These are phyloP conservation scores for Podarcis muralis DNA, from an alignment of 2,113 vertebrate genomes.

Conservation along the genomic window DNA sequence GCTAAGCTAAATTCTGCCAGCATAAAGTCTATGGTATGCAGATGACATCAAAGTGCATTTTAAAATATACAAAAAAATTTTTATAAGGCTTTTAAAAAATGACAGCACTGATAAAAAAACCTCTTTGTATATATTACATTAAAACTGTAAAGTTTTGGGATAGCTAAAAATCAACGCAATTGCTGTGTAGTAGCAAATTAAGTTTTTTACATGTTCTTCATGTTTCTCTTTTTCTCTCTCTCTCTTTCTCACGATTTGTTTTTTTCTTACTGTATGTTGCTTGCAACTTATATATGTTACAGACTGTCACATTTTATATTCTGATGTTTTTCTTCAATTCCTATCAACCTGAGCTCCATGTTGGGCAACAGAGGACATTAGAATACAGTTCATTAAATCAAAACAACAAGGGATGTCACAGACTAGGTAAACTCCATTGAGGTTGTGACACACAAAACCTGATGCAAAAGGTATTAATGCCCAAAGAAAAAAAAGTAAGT, in stretches of 20 bases:
- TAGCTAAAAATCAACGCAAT: conserved; percentile 52
- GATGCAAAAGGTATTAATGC: conserved; percentile 68
- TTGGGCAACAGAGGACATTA: conserved; percentile 72
- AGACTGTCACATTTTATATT: conserved; percentile 78
- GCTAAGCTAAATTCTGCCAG: conserved; percentile 47
- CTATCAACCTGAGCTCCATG: conserved; percentile 73
- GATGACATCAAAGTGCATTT: conserved; percentile 38
- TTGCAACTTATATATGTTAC: conserved; percentile 77
- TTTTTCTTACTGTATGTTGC: conserved; percentile 73
- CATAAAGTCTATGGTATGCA: conserved; percentile 29
- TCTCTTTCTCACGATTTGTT: conserved; percentile 76
- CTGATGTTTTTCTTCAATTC: conserved; percentile 75
- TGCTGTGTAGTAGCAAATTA: conserved; percentile 64
- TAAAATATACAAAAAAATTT: conserved; percentile 46
- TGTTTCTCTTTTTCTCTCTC: conserved; percentile 76
- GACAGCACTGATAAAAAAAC: conserved; percentile 40
- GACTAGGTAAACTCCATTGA: conserved; percentile 70
- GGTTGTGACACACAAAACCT: conserved; percentile 69
- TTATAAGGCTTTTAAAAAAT: conserved; percentile 46
- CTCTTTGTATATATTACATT: conserved; percentile 1
- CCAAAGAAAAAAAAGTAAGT: conserved; percentile 77
- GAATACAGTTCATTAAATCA: conserved; percentile 69
- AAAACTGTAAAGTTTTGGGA: conserved; percentile 56
- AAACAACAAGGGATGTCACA: conserved; percentile 74
- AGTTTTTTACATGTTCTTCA: conserved; percentile 79